Evolutionary conservation across 2,797 vertebrate species (phyloP).

Genomic region (Dendrocincla fuliginosa): DNA sequence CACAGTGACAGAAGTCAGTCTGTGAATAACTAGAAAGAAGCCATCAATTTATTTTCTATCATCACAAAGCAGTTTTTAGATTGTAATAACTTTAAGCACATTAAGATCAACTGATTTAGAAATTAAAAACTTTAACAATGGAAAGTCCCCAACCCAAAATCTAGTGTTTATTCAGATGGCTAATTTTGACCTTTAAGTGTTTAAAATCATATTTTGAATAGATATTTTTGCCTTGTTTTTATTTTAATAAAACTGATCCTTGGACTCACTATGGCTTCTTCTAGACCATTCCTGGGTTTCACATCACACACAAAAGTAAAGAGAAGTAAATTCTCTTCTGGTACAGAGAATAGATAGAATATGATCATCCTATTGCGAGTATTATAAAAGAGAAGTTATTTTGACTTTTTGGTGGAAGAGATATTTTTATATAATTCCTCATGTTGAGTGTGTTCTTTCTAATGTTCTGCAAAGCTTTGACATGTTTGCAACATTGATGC

Average conservation of each 20-base stretch:
- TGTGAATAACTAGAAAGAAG: not conserved
- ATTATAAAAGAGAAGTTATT: not conserved
- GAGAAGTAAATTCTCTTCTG: not conserved
- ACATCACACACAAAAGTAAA: conserved; percentile 19
- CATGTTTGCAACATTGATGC: not conserved
- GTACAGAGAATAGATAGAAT: not conserved
- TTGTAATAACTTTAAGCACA: not conserved
- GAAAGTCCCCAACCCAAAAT: not conserved
- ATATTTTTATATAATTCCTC: not conserved
- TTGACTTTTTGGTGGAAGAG: not conserved
- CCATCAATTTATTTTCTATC: not conserved
- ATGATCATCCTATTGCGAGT: not conserved
- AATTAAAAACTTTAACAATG: not conserved
- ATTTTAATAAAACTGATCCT: conserved; percentile 2
- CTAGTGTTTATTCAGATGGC: not conserved
- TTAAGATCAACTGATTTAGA: not conserved
- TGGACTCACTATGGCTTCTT: not conserved
- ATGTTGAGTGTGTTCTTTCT: not conserved
- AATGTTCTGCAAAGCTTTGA: not conserved
- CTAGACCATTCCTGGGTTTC: not conserved
- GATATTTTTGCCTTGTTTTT: not conserved
- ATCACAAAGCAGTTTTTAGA: not conserved
- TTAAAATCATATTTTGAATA: not conserved
- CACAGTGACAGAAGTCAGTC: not conserved
- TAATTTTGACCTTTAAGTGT: not conserved